Base-by-base conservation (phyloP, 2,888 invertebrate genomes). In the Dascillus cervinus region DNA sequence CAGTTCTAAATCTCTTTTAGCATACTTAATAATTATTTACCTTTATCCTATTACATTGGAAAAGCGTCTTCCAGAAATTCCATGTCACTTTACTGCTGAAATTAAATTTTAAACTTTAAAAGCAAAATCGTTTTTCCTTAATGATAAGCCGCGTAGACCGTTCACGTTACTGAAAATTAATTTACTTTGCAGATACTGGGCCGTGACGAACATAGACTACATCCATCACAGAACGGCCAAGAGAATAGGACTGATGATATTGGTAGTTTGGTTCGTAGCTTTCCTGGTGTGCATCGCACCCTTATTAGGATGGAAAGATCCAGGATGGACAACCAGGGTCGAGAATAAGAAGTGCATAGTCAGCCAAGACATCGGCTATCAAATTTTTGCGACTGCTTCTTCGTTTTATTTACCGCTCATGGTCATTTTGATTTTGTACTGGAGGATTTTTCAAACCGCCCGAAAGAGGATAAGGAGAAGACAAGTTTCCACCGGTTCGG, bases 321-420 rank as follows among this genome's bases (percentile, higher is more conserved):
- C 71, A 1, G 66, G 70, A 10, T 78, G 76, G 70, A 65, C 69
- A 40, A 60, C 66, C 9, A 60, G 79, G 23, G 70, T 78, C 19
- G 71, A 74, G 49, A 77, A 82, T 52, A 72, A 77, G 49, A 72
- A 74, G 47, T 84, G 84, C 58, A 72, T 87, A 32, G 86, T 92
- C 47, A 88, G 86, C 53, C 91, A 91, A 59, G 87, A 88, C 54
- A 72, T 84, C 39, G 77, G 79, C 42, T 82, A 82, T 58, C 87
- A 91, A 68, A 80, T 91, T 56, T 91, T 90, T 58, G 90, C 90
- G 15, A 92, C 91, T 0, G 79, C 84, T 14, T 86, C 87, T 14
- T 90, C 91, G 20, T 94, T 94, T 67, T 94, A 91, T 64, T 76
- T 89, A 43, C 94, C 94, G 13, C 75, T 92, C 25, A 70, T 85